Base-by-base conservation (phyloP, 2,113 vertebrate species). In the Poeciliopsis retropinna region DNA sequence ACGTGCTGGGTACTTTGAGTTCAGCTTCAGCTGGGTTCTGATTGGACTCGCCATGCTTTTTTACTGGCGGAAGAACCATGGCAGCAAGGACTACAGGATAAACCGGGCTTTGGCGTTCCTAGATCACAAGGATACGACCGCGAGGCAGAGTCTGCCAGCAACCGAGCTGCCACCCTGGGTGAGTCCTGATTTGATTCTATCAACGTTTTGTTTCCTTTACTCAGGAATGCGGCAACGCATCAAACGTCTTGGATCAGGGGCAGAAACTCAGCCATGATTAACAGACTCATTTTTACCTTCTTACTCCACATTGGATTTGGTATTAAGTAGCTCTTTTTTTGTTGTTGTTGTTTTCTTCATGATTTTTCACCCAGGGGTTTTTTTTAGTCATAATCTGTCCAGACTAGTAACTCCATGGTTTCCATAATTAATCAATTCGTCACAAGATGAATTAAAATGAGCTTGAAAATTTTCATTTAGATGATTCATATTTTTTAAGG, bases 1-100 rank as follows among this genome's bases (percentile, higher is more conserved):
- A 98, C 28, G 32, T 96, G 41, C 76, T 99, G 85, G 97, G 97
- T 98, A 97, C 90, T 93, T 98, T 67, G 97, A 96, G 79, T 94
- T 98, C 91, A 99, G 97, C 87, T 99, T 99, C 92, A 98, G 96
- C 86, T 99, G 97, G 97, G 94, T 98, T 8, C 95, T 99, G 66
- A 91, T 98, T 60, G 97, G 93, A 4, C 94, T 98, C 4, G 94
- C 94, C 41, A 74, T 90, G 76, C 91, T 99, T 64, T 95, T 96
- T 89, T 96, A 96, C 90, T 95, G 95, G 92, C 94, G 80, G 84
- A 92, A 90, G 81, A 95, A 95, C 88, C 88, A 95, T 2, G 91
- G 95, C 67, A 72, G 29, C 0, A 94, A 94, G 74, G 92, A 91
- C 83, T 94, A 93, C 74, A 91, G 93, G 81, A 85, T 96, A 67